Conservation (phyloP, 2,113 vertebrate species). For the Tiliqua scincoides region DNA sequence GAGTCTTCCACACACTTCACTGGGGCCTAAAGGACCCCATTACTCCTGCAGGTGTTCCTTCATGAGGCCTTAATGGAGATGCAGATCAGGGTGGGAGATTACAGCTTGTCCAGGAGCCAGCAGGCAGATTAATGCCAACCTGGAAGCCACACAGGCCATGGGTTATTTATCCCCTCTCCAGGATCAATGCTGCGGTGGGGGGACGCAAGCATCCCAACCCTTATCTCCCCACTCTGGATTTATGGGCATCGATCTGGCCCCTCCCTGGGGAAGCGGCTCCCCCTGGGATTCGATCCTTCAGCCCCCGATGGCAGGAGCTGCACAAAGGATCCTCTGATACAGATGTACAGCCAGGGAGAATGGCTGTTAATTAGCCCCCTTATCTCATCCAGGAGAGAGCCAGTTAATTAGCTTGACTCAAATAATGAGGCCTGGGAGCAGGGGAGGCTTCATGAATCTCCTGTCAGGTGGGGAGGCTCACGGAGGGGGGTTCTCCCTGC, state of each 20-base stretch:
- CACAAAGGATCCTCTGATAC: conserved; percentile 11
- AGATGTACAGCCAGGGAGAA: conserved; percentile 22
- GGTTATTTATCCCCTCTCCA: background rate
- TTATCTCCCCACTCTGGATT: conserved; percentile 25
- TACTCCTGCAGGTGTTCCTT: background rate
- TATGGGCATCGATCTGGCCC: conserved; percentile 25
- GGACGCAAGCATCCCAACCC: background rate
- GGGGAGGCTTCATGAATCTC: conserved; percentile 58
- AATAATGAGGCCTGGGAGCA: conserved; percentile 66
- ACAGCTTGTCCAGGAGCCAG: background rate
- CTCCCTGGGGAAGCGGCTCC: background rate
- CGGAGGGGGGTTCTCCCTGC: too few species aligned
- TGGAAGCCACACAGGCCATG: background rate
- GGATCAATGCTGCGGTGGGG: background rate
- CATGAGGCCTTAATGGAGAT: background rate
- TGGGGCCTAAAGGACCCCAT: background rate
- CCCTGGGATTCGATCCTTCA: conserved; percentile 10
- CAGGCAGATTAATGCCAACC: background rate
- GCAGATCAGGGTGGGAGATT: background rate
- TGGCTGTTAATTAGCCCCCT: conserved; percentile 51
- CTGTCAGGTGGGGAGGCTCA: background rate
- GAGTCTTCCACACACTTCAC: background rate
- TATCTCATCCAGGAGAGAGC: conserved; percentile 37
- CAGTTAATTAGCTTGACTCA: conserved; percentile 75
- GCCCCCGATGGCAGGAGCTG: background rate